Base-by-base conservation (phyloP, 1,140 invertebrate genomes). In the Lasaia peninsularis region DNA sequence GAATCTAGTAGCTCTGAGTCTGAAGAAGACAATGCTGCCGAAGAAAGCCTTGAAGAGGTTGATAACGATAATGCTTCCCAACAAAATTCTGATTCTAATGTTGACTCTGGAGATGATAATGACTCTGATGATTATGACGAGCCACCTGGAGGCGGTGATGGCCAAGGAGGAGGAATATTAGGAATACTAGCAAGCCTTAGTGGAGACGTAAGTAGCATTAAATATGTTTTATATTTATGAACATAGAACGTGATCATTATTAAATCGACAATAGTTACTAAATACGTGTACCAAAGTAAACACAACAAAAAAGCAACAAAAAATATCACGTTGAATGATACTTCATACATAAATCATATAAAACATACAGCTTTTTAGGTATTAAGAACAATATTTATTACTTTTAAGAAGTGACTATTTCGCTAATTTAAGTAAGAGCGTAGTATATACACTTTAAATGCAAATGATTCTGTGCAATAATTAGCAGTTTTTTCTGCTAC, bases 101-200 rank as follows among this genome's bases (percentile, higher is more conserved):
- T 59, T 48, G 64, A 65, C 10, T 60, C 67, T 48, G 62, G 59
- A 11, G 66, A 70, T 55, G 63, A 68, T 52, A 56, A 68, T 59
- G 65, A 76, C 56, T 74, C 69, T 4, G 75, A 73, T 56, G 78
- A 81, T 34, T 75, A 65, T 40, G 78, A 83, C 60, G 82, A 86
- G 32, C 76, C 74, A 7, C 75, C 78, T 5, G 85, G 68, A 18
- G 83, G 82, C 5, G 83, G 84, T 1, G 84, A 86, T 61, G 85
- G 82, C 0, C 67, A 80, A 37, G 86, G 86, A 8, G 86, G 85
- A 37, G 86, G 86, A 0, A 58, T 88, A 16, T 71, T 88, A 56
- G 86, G 86, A 9, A 56, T 88, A 0, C 55, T 88, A 11, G 86
- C 86, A 32, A 78, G 82, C 16, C 58, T 85, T 5, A 88, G 86